Conservation (phyloP, 1,140 invertebrate genomes). For the Drosophila subobscura region DNA sequence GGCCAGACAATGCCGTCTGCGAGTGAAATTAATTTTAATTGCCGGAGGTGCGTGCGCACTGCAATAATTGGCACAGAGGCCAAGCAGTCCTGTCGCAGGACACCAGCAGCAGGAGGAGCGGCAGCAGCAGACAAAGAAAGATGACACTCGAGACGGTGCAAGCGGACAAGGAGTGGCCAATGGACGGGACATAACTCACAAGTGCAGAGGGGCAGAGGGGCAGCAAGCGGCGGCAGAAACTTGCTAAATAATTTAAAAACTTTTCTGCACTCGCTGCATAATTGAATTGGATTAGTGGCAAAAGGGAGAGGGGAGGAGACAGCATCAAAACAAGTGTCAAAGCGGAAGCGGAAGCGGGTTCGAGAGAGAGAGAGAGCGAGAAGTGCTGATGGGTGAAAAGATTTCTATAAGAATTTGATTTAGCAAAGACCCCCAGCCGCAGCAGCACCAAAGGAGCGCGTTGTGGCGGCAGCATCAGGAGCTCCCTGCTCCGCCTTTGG, state of each 20-base stretch:
- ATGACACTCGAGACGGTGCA: constrained; percentile 70
- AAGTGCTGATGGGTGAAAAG: constrained; percentile 26
- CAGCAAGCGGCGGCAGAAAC: constrained; percentile 24
- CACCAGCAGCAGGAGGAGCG: no score
- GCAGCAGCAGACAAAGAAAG: constrained; percentile 49
- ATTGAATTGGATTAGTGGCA: constrained; percentile 53
- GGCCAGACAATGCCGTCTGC: constrained; percentile 55
- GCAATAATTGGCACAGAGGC: constrained; percentile 67
- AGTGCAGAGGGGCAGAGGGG: constrained; percentile 22
- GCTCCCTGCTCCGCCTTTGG: not conserved
- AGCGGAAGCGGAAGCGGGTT: constrained; percentile 73
- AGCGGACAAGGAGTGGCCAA: constrained; percentile 1
- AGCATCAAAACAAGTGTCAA: constrained; percentile 73
- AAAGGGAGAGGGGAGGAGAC: not conserved
- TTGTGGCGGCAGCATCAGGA: not conserved
- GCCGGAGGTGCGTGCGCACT: constrained; percentile 56
- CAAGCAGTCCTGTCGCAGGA: constrained; percentile 29
- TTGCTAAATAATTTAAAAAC: constrained; percentile 70
- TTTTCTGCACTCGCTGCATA: constrained; percentile 68
- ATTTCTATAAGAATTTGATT: constrained; percentile 79
- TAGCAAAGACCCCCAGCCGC: constrained; percentile 23
- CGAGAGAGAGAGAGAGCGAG: not conserved
- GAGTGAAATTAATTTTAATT: constrained; percentile 71
- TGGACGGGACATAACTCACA: constrained; percentile 50
- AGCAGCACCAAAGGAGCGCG: constrained; percentile 13